A percentile compares a stretch with the other conserved stretches of the same genome.
Evolutionary conservation across 2,888 invertebrate species (phyloP).

Genomic region (Rhabditophanes sp.): DNA sequence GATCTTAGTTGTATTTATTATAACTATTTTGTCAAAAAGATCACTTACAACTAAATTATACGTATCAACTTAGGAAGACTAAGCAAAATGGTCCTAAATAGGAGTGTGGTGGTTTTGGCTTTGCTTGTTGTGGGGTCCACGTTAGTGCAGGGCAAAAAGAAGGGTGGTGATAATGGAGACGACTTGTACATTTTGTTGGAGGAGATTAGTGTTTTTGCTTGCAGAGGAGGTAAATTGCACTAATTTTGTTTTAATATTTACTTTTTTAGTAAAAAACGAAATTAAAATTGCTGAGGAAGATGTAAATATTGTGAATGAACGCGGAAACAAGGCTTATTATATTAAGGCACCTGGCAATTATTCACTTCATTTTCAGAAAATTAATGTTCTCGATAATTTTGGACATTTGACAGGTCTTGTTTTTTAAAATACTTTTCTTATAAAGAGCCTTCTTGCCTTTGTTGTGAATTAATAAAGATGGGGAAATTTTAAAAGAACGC

Average conservation of each 20-base stretch:
- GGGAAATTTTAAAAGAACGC: no score
- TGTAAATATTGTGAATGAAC: constrained; percentile 34
- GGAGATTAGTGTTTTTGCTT: constrained; percentile 36
- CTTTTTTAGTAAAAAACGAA: constrained; percentile 36
- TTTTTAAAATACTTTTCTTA: no score
- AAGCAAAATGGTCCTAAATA: no score
- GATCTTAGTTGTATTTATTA: no score
- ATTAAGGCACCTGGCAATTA: constrained; percentile 42
- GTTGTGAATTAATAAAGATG: no score
- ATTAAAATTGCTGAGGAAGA: constrained; percentile 40
- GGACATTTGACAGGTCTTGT: constrained; percentile 32
- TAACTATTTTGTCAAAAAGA: no score
- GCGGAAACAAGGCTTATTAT: constrained; percentile 37
- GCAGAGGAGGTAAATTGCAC: constrained; percentile 30
- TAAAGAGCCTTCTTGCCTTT: no score
- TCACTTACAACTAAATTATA: no score
- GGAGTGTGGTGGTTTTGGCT: no score
- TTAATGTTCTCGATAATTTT: constrained; percentile 28
- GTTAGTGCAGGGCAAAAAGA: no score
- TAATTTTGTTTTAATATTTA: neutral
- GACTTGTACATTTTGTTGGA: constrained; percentile 39
- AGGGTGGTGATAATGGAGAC: constrained; percentile 10
- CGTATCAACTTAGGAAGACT: no score
- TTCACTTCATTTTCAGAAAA: constrained; percentile 23
- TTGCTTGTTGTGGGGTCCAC: no score